A percentile compares a stretch with the other conserved stretches of the same genome.
Evolutionary conservation across 2,113 vertebrate species (phyloP).

Genomic region (Parus major): DNA sequence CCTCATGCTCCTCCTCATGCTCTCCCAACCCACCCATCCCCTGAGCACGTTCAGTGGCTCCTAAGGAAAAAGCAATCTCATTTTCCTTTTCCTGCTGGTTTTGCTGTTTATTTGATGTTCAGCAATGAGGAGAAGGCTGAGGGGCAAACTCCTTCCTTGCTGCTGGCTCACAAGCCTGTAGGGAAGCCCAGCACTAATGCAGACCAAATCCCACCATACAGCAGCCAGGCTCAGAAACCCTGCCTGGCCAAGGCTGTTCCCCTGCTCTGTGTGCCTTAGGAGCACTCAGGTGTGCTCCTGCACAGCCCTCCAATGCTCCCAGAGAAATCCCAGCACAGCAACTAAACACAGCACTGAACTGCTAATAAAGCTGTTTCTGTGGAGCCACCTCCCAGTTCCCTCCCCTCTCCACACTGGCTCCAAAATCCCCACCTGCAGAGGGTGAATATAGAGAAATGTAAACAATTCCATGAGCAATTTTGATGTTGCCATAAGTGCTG

Average conservation of each 20-base stretch:
- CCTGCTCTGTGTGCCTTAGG: background rate
- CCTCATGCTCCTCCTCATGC: background rate
- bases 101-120: background rate
- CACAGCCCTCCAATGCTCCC: accelerated
- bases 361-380: background rate
- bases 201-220: accelerated
- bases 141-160: background rate
- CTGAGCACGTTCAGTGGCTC: accelerated
- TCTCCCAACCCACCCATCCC: background rate
- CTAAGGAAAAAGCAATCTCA: background rate
- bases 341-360: accelerated
- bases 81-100: background rate
- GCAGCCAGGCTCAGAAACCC: background rate
- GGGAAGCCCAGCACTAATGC: background rate
- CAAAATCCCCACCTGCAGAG: background rate
- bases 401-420: background rate
- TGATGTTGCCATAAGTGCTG: background rate
- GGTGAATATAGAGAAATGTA: background rate
- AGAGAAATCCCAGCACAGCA: background rate
- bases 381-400: background rate
- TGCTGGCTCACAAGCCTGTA: background rate
- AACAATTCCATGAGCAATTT: background rate
- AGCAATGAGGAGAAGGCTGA: background rate
- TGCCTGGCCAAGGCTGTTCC: accelerated
- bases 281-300: background rate